A percentile compares a stretch with the other conserved stretches of the same genome.
These are phyloP conservation scores for Pipa parva DNA, from an alignment of 2,113 vertebrate species.

Conservation along the genomic window DNA sequence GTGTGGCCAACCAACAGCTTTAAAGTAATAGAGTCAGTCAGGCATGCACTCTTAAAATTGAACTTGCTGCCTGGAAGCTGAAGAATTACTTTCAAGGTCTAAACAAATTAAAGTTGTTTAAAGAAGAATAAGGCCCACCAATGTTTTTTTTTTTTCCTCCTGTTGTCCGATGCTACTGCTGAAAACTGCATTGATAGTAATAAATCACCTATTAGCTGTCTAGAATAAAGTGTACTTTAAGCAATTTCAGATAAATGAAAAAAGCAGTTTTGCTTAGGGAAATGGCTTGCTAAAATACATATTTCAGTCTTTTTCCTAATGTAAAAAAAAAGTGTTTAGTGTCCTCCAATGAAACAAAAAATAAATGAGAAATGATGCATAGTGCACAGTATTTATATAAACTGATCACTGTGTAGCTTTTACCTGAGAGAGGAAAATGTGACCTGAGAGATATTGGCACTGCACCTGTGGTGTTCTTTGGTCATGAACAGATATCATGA, in stretches of 20 bases:
- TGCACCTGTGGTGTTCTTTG: too few species aligned
- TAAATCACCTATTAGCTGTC: slow-evolving; percentile 14
- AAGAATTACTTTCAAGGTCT: slow-evolving; percentile 37
- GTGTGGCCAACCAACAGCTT: slow-evolving; percentile 34
- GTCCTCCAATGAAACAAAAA: not conserved
- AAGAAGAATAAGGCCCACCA: slow-evolving; percentile 16
- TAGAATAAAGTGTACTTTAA: slow-evolving; percentile 9
- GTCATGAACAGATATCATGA: too few species aligned
- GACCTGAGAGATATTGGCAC: too few species aligned
- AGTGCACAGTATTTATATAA: too few species aligned
- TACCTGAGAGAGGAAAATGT: too few species aligned
- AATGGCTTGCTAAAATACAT: too few species aligned
- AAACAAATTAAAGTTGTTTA: slow-evolving; percentile 35
- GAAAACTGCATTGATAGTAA: not conserved
- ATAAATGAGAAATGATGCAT: not conserved
- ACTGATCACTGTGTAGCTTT: too few species aligned
- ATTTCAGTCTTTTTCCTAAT: too few species aligned
- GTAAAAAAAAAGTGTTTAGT: not conserved
- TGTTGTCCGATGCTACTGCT: not conserved
- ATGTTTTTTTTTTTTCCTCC: slow-evolving; percentile 13
- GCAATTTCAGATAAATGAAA: too few species aligned
- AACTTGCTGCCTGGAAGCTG: slow-evolving; percentile 37
- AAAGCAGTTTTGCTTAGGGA: too few species aligned
- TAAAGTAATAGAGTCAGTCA: slow-evolving; percentile 40
- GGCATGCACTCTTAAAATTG: slow-evolving; percentile 40